Base-by-base conservation (phyloP, 2,113 vertebrate species). In the Pygoscelis antarcticus region DNA sequence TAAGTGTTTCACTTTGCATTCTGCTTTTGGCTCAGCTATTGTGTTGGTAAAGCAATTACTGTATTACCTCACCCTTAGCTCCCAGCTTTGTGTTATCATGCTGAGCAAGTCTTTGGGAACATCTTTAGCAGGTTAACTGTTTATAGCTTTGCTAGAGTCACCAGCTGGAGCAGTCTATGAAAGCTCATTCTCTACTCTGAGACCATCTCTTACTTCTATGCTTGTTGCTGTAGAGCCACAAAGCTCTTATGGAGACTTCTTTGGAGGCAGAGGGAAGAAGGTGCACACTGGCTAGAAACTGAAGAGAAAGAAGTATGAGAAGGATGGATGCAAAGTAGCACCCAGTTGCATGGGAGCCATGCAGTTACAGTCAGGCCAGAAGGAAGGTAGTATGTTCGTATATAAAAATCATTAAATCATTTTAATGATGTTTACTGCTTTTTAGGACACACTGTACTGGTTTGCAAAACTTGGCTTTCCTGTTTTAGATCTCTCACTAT, bases 11-110 rank as follows among this genome's bases (percentile, higher is more conserved):
- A 4, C 34, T 72, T 82, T 93, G 64, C 64, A 70, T 87, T 96
- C 96, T 89, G 69, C 62, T 93, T 82, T 91, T 90, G 64, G 47
- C 38, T 96, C 78, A 61, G 38, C 79, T 96, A 93, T 96, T 89
- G 66, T 96, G 87, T 96, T 93, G 92, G 91, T 97, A 97, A 98
- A 97, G 83, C 92, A 96, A 96, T 98, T 88, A 87, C 81, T 85
- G 58, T 62, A 94, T 98, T 98, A 98, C 93, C 93, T 98, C 97
- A 98, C 54, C 81, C 81, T 97, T 98, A 98, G 98, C 96, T 82
- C 78, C 30, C 80, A 80, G 93, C 96, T 96, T 89, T 72, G 75
- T 86, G 92, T 87, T 97, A 76, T 96, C 92, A 95, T 57, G 94
- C 93, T 95, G 94, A 91, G 93, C 80, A 96, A 96, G 87, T 94